These are phyloP conservation scores for Aegotheles bennettii DNA, from an alignment of 2,113 vertebrate species.

Conservation along the genomic window DNA sequence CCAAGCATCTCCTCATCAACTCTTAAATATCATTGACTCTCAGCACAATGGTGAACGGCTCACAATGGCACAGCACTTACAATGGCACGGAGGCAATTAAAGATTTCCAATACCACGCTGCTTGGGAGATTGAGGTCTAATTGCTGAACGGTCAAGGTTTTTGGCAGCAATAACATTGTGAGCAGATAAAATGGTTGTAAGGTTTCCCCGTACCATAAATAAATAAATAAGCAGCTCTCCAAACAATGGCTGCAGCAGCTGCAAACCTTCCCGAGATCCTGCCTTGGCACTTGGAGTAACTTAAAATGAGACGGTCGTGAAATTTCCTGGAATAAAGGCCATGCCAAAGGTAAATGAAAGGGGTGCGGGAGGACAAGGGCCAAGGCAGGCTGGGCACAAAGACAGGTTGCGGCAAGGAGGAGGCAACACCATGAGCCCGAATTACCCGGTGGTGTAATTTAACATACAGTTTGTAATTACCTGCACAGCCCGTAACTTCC, in stretches of 20 bases:
- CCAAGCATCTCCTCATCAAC: not conserved
- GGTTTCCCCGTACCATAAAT: not conserved
- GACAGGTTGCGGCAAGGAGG: not conserved
- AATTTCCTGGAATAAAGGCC: not conserved
- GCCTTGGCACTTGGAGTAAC: not conserved
- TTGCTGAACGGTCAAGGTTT: not conserved
- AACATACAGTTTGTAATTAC: slow-evolving; percentile 6
- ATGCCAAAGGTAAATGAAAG: not conserved
- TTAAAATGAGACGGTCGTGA: not conserved
- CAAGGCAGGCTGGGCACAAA: not conserved
- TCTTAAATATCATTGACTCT: not conserved
- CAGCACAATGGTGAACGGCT: not conserved
- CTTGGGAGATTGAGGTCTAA: not conserved
- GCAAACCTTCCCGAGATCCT: not conserved
- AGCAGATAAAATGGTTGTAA: not conserved
- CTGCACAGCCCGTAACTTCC: slow-evolving; percentile 26
- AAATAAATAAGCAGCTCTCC: slow-evolving; percentile 14
- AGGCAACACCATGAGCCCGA: not conserved
- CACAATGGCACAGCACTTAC: not conserved
- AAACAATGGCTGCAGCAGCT: not conserved
- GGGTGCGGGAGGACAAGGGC: not conserved
- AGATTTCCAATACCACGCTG: not conserved
- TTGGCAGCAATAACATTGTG: not conserved
- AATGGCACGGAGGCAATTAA: not conserved
- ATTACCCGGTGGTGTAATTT: not conserved